phyloP scores from a whole-genome alignment of 2,888 invertebrate species.

The Drosophila stalkeri region DNA sequence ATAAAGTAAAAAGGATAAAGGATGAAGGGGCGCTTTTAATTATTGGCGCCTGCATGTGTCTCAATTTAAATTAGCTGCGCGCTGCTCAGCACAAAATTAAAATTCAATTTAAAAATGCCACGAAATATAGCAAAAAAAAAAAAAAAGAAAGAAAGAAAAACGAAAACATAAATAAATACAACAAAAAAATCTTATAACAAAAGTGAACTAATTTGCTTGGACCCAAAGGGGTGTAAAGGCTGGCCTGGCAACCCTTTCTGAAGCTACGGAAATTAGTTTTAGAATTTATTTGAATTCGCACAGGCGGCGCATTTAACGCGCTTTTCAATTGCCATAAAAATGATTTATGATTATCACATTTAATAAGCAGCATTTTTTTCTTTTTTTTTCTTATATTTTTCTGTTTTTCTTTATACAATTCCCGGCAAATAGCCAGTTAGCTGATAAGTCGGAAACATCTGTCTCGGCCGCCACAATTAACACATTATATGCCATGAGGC shows the following conservation, averaged over 20 bases:
- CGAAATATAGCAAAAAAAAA: constrained; percentile 57
- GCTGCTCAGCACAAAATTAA: constrained; percentile 66
- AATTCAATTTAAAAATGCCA: constrained; percentile 80
- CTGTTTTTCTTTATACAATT: constrained; percentile 19
- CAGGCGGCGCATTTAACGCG: constrained; percentile 62
- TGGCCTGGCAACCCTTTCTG: constrained; percentile 28
- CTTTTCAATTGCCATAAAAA: constrained; percentile 81
- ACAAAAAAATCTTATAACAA: constrained; percentile 62
- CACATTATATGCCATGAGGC: constrained; percentile 60
- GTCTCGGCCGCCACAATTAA: constrained; percentile 65
- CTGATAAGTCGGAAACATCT: constrained; percentile 26
- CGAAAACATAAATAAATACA: constrained; percentile 9
- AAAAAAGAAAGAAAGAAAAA: background rate
- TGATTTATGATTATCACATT: constrained; percentile 82
- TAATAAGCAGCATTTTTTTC: constrained; percentile 73
- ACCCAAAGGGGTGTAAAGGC: constrained; percentile 49
- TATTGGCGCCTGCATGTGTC: constrained; percentile 80
- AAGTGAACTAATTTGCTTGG: constrained; percentile 73
- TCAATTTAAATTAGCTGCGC: constrained; percentile 77
- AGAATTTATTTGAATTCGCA: constrained; percentile 74
- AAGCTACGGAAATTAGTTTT: constrained; percentile 81
- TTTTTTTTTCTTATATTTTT: constrained; percentile 15
- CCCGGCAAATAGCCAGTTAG: constrained; percentile 23
- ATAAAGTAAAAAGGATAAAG: constrained; percentile 34
- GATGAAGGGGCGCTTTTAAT: constrained; percentile 67